Percentiles rank a stretch among this genome's conserved stretches.
phyloP scores from a whole-genome alignment of 2,797 vertebrate species.

The Poliocrania exsul region DNA sequence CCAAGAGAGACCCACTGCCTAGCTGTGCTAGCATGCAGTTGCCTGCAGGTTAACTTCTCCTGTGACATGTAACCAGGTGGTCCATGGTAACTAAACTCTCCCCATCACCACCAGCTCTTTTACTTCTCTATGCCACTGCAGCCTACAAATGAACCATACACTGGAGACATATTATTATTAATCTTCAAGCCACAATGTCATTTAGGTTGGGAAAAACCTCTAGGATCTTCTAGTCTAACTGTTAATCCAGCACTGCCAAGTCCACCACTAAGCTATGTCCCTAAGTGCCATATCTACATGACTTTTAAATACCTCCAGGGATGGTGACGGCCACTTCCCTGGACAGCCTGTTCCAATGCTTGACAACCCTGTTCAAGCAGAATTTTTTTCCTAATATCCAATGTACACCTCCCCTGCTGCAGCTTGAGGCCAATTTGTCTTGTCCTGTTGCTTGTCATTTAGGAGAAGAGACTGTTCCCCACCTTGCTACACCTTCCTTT shows the following conservation, averaged over 20 bases:
- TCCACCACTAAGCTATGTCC: background rate
- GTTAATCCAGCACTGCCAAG: background rate
- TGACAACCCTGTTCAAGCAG: background rate
- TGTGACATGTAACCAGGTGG: background rate
- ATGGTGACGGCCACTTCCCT: background rate
- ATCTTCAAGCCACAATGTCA: background rate
- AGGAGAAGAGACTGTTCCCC: background rate
- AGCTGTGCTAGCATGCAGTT: background rate
- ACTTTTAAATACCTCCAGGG: background rate
- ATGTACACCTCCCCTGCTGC: background rate
- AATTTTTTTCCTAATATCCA: background rate
- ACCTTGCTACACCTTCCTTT: background rate
- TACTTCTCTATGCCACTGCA: accelerated
- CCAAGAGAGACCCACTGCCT: accelerated
- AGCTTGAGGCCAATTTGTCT: background rate
- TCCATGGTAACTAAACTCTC: background rate
- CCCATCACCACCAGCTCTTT: background rate
- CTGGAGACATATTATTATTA: background rate
- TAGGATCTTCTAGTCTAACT: too few relatives aligned
- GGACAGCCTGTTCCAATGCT: background rate
- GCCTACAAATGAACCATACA: background rate
- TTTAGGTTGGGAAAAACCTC: background rate
- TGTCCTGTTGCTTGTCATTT: background rate
- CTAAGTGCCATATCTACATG: background rate
- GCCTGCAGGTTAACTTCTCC: background rate